phyloP scores from a whole-genome alignment of 2,797 vertebrate genomes.

The Philypnodon macrostomus region DNA sequence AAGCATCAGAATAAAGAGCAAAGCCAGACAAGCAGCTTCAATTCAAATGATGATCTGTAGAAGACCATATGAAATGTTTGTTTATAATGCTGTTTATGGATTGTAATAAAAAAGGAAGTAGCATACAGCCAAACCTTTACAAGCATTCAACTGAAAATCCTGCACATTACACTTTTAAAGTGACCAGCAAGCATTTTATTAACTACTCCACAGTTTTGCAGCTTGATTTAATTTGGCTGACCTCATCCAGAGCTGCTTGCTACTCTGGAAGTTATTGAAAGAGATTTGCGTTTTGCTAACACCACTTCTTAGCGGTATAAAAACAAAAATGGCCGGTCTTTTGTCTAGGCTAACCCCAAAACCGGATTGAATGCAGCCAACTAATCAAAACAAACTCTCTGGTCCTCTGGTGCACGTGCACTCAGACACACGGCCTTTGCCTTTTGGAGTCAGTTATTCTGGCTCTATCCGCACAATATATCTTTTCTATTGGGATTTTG shows the following conservation, averaged over 20 bases:
- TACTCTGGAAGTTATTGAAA: conserved; percentile 36
- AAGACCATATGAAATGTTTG: no score
- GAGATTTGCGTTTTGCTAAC: conserved; percentile 45
- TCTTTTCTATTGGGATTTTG: conserved; percentile 68
- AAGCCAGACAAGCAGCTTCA: no score
- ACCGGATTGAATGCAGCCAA: conserved; percentile 50
- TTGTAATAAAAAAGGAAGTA: no score
- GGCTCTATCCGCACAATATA: conserved; percentile 57
- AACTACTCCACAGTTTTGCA: neutral
- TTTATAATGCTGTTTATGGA: no score
- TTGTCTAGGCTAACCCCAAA: conserved; percentile 42
- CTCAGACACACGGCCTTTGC: conserved; percentile 12
- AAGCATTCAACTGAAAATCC: neutral
- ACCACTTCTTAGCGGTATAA: conserved; percentile 44
- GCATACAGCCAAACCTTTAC: neutral
- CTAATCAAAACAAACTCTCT: conserved; percentile 54
- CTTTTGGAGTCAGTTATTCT: conserved; percentile 51
- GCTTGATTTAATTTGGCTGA: neutral
- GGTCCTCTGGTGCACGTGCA: conserved; percentile 20
- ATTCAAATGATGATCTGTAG: no score
- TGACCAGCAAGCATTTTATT: neutral
- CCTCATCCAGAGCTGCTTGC: conserved; percentile 19
- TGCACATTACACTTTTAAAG: neutral
- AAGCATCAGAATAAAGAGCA: neutral
- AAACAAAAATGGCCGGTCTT: conserved; percentile 32